Percentiles rank a stretch among this genome's conserved stretches.
phyloP scores from a whole-genome alignment of 2,113 vertebrate species.

The Tringa solitaria region DNA sequence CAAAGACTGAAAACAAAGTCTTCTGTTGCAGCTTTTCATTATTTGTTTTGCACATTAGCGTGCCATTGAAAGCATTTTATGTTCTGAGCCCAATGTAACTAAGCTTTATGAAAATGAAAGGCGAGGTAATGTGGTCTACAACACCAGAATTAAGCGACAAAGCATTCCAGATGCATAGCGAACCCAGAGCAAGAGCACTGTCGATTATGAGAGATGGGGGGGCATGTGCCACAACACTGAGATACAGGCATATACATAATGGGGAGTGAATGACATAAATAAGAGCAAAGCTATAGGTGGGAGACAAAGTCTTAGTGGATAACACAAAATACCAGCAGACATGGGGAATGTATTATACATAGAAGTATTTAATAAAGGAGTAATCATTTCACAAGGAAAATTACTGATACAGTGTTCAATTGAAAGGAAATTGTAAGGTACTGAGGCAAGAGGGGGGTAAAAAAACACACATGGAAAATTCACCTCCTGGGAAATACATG shows the following conservation, averaged over 20 bases:
- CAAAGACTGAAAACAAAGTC: neutral
- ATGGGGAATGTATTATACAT: rapidly evolving
- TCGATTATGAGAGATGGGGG: neutral
- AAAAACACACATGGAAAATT: neutral
- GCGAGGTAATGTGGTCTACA: neutral
- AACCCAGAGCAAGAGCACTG: neutral
- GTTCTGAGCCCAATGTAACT: neutral
- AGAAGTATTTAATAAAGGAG: neutral
- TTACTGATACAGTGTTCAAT: neutral
- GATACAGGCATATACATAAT: rapidly evolving
- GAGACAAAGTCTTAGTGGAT: neutral
- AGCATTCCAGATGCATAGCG: neutral
- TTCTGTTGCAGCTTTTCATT: neutral
- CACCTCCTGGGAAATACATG: neutral
- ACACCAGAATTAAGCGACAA: neutral
- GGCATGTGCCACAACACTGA: neutral
- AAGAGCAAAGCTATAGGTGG: neutral
- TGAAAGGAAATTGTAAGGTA: neutral
- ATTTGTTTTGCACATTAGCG: neutral
- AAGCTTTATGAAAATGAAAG: neutral
- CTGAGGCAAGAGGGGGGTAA: rapidly evolving
- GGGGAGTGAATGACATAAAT: neutral
- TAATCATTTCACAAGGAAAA: neutral
- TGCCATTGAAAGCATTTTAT: neutral
- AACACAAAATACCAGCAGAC: neutral